A percentile compares a stretch with the other conserved stretches of the same genome.
These are phyloP conservation scores for Copsychus sechellarum DNA, from an alignment of 2,113 vertebrate genomes.

Conservation along the genomic window DNA sequence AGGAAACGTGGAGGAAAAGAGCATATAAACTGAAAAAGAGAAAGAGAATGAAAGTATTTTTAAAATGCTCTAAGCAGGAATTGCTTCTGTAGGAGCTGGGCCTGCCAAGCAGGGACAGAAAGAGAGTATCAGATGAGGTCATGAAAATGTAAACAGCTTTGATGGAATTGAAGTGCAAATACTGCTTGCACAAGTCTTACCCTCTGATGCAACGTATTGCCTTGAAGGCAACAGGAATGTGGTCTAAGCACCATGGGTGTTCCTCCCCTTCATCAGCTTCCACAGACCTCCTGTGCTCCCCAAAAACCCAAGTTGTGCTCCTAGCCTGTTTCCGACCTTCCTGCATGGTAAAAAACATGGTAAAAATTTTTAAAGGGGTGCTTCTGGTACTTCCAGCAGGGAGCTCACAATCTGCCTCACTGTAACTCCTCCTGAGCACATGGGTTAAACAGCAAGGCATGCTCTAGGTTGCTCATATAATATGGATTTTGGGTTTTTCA, in stretches of 20 bases:
- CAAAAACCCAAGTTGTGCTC: not conserved
- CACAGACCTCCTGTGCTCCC: not conserved
- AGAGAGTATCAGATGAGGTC: not conserved
- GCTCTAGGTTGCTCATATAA: not conserved
- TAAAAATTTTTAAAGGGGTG: not conserved
- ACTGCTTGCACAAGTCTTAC: not conserved
- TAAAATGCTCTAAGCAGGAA: not conserved
- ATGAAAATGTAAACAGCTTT: not conserved
- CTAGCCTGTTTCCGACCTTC: not conserved
- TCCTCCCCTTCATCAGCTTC: not conserved
- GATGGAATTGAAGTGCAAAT: not conserved
- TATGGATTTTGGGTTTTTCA: not conserved
- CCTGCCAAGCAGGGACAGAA: not conserved
- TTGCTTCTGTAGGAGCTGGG: not conserved
- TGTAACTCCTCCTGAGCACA: not conserved
- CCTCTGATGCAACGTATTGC: not conserved
- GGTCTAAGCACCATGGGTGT: not conserved
- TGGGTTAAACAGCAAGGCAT: not conserved
- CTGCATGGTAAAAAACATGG: not conserved
- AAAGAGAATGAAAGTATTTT: not conserved
- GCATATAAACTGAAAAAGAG: not conserved
- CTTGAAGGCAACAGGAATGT: not conserved
- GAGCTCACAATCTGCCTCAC: not conserved
- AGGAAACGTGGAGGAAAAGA: not conserved
- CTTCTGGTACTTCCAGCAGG: not conserved